Percentiles rank a stretch among this genome's conserved stretches.
Conservation (phyloP, 2,113 vertebrate genomes). For the Mesoclemmys tuberculata region DNA sequence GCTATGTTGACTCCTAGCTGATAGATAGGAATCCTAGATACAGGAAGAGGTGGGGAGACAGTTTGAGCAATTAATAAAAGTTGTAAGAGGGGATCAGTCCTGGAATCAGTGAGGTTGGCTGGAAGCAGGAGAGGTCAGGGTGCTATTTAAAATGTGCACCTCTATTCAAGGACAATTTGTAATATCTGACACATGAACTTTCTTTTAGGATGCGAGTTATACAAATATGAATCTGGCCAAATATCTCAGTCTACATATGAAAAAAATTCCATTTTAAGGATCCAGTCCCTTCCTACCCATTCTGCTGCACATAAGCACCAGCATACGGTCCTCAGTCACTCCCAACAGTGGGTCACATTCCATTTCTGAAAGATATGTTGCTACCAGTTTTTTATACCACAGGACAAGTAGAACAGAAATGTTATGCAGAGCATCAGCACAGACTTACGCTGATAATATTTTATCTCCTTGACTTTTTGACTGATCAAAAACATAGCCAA, state of each 20-base stretch:
- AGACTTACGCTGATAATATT: background rate
- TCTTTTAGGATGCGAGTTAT: background rate
- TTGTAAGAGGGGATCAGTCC: background rate
- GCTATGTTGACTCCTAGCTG: slow-evolving; percentile 12
- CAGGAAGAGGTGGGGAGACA: background rate
- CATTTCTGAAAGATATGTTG: background rate
- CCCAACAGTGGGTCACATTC: fast-evolving
- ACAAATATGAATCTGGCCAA: background rate
- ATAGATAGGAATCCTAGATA: background rate
- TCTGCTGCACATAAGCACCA: background rate
- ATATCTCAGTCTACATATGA: background rate
- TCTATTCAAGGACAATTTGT: background rate
- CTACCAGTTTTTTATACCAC: background rate
- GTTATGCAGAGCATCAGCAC: background rate
- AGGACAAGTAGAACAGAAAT: background rate
- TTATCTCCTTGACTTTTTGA: background rate
- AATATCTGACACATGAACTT: background rate
- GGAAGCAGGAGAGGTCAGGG: background rate
- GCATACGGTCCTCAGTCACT: background rate
- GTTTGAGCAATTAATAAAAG: background rate
- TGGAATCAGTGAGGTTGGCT: background rate
- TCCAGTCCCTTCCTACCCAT: background rate
- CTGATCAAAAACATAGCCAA: background rate
- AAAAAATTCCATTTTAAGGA: fast-evolving
- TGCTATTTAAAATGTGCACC: background rate